Evolutionary conservation across 1,140 invertebrate species (phyloP).

Genomic region (Chelonus insularis): DNA sequence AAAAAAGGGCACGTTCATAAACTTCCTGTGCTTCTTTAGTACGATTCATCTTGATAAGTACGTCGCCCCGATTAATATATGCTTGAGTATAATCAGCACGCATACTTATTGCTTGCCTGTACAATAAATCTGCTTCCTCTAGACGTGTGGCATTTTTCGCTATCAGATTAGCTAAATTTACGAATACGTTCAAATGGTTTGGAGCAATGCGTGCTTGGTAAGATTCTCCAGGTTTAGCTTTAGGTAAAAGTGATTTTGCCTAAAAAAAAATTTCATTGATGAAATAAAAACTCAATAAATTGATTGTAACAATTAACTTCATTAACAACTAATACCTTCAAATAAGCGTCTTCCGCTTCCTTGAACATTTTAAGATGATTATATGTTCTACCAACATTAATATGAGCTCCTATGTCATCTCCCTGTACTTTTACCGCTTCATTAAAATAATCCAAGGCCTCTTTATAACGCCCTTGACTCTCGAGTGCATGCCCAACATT

Average conservation of each 20-base stretch:
- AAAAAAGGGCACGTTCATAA: slow-evolving; percentile 89
- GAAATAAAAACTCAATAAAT: background rate
- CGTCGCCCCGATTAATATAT: slow-evolving; percentile 95
- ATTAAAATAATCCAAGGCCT: slow-evolving; percentile 89
- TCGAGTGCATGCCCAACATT: slow-evolving; percentile 96
- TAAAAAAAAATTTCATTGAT: slow-evolving; percentile 39
- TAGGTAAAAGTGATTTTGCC: slow-evolving; percentile 87
- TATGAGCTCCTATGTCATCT: slow-evolving; percentile 95
- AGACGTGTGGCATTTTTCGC: slow-evolving; percentile 89
- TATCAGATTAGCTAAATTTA: slow-evolving; percentile 94
- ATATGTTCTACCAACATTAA: slow-evolving; percentile 94
- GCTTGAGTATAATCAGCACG: slow-evolving; percentile 95
- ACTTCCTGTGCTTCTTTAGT: slow-evolving; percentile 94
- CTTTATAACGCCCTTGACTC: slow-evolving; percentile 77
- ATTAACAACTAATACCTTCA: too few species aligned
- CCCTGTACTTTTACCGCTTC: slow-evolving; percentile 91
- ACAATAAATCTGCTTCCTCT: slow-evolving; percentile 91
- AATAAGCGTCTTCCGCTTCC: slow-evolving; percentile 90
- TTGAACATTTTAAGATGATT: slow-evolving; percentile 89
- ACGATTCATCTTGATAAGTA: slow-evolving; percentile 92
- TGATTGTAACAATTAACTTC: slow-evolving; percentile 19
- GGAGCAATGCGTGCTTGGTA: slow-evolving; percentile 95
- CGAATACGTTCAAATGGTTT: slow-evolving; percentile 93
- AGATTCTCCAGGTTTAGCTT: slow-evolving; percentile 87
- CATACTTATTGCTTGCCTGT: slow-evolving; percentile 95